Evolutionary conservation across 1,140 invertebrate species (phyloP).

Genomic region (Diabrotica undecimpunctata): DNA sequence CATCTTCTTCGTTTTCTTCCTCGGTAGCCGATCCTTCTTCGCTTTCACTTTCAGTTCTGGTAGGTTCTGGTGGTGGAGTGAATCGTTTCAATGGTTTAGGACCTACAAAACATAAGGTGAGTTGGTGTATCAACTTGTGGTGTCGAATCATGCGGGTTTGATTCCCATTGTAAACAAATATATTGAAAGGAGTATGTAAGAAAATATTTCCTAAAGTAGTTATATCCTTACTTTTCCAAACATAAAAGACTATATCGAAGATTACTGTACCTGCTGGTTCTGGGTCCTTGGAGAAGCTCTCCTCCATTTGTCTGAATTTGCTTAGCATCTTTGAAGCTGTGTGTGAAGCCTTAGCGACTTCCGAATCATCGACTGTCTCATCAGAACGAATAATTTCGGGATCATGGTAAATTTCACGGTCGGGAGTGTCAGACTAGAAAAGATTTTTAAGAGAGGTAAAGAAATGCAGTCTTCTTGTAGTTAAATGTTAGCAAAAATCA

Average conservation of each 20-base stretch:
- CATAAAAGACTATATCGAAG: not conserved
- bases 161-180: too few relatives aligned
- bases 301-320: constrained; percentile 84
- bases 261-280: constrained; percentile 51
- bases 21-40: constrained; percentile 47
- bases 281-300: constrained; percentile 58
- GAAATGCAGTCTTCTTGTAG: too few relatives aligned
- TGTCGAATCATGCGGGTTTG: too few relatives aligned
- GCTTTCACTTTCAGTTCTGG: constrained; percentile 53
- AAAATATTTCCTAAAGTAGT: too few relatives aligned
- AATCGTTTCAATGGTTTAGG: constrained; percentile 83
- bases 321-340: constrained; percentile 80
- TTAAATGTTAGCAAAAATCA: not conserved
- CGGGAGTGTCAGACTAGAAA: constrained; percentile 60
- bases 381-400: constrained; percentile 68
- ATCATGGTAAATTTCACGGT: constrained; percentile 71
- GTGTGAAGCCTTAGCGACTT: constrained; percentile 61
- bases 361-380: constrained; percentile 55
- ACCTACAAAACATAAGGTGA: constrained; percentile 42
- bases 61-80: constrained; percentile 75
- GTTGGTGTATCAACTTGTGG: not conserved
- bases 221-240: too few relatives aligned
- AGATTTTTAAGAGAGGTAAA: not conserved
- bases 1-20: constrained; percentile 56
- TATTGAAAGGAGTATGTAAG: too few relatives aligned